Percentiles rank a stretch among this genome's conserved stretches.
These are phyloP conservation scores for Phrynosoma blainvillii DNA, from an alignment of 2,113 vertebrate genomes.

Conservation along the genomic window DNA sequence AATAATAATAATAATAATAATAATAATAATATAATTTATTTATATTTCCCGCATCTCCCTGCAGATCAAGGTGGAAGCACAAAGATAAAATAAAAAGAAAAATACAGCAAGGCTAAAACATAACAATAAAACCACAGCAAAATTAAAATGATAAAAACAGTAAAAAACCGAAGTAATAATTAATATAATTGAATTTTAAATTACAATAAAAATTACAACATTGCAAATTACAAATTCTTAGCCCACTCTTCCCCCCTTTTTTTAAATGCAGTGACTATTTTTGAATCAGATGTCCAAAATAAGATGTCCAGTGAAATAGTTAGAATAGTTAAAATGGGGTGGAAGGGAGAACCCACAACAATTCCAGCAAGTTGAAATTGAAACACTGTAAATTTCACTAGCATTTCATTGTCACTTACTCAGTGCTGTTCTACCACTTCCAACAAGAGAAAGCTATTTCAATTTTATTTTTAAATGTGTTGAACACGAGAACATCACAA, in stretches of 20 bases:
- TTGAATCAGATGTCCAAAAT: neutral
- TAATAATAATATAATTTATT: too few species aligned
- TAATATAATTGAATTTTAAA: too few species aligned
- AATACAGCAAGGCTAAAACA: too few species aligned
- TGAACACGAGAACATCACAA: neutral
- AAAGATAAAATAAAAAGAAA: too few species aligned
- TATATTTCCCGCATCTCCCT: too few species aligned
- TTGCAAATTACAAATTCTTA: too few species aligned
- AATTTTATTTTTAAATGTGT: neutral
- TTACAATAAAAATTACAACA: too few species aligned
- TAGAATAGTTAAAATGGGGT: neutral
- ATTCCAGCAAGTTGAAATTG: rapidly evolving
- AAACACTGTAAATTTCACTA: rapidly evolving
- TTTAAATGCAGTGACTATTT: neutral
- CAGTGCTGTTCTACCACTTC: neutral
- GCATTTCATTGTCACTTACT: neutral
- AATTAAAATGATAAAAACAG: too few species aligned
- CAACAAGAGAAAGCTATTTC: neutral
- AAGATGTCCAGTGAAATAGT: neutral
- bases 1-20: too few species aligned
- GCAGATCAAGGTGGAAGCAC: too few species aligned
- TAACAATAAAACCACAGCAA: too few species aligned
- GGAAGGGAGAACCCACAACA: neutral
- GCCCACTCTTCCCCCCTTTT: neutral
- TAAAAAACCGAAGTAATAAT: too few species aligned